A percentile compares a stretch with the other conserved stretches of the same genome.
Evolutionary conservation across 2,888 invertebrate species (phyloP).

Genomic region (Oxycera nigricornis): DNA sequence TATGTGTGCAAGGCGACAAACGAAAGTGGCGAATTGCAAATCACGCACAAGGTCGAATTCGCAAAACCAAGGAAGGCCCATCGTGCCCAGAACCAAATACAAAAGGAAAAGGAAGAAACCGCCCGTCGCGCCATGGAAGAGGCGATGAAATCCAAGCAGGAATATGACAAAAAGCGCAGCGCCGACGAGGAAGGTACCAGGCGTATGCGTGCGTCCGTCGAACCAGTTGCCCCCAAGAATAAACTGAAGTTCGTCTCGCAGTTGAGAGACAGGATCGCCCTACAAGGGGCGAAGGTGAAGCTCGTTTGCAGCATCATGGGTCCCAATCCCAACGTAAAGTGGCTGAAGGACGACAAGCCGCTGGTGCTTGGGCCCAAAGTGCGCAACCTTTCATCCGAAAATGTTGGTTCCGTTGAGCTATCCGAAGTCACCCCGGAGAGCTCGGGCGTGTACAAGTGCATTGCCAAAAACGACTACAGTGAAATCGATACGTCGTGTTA

Average conservation of each 20-base stretch:
- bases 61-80: slow-evolving; percentile 64
- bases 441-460: slow-evolving; percentile 82
- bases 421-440: slow-evolving; percentile 71
- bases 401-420: slow-evolving; percentile 77
- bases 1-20: slow-evolving; percentile 76
- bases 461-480: slow-evolving; percentile 78
- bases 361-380: slow-evolving; percentile 67
- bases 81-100: slow-evolving; percentile 57
- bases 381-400: slow-evolving; percentile 69
- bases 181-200: slow-evolving; percentile 48
- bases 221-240: slow-evolving; percentile 58
- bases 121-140: slow-evolving; percentile 59
- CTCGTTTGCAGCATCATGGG: slow-evolving; percentile 80
- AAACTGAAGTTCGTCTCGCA: slow-evolving; percentile 72
- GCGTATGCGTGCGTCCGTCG: slow-evolving; percentile 49
- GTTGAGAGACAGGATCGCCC: slow-evolving; percentile 78
- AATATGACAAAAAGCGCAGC: slow-evolving; percentile 57
- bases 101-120: slow-evolving; percentile 56
- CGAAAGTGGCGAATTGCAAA: slow-evolving; percentile 67
- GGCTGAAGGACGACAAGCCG: slow-evolving; percentile 77
- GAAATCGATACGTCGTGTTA: slow-evolving; percentile 75
- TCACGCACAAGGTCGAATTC: slow-evolving; percentile 63
- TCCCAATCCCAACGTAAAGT: slow-evolving; percentile 73
- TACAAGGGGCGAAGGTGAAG: slow-evolving; percentile 77
- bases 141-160: slow-evolving; percentile 60